Evolutionary conservation across 2,797 vertebrate genomes (phyloP).

Genomic region (Borostomias antarcticus): DNA sequence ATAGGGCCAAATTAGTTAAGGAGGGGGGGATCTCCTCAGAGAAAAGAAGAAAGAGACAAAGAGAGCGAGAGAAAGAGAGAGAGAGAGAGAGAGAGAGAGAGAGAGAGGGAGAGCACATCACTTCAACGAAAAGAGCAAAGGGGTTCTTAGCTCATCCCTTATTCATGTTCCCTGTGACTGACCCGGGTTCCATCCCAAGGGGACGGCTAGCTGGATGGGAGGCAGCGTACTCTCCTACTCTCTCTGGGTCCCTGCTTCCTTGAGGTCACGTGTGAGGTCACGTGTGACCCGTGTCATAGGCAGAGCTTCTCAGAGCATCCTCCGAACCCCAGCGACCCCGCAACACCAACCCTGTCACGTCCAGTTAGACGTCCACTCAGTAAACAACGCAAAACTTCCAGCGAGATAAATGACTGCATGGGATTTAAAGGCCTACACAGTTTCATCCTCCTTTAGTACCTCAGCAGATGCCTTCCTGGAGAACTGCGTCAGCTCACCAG

Average conservation of each 20-base stretch:
- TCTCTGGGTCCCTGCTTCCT: neutral
- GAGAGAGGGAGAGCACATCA: conserved; percentile 32
- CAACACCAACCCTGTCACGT: conserved; percentile 14
- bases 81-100: neutral
- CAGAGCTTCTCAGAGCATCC: conserved; percentile 27
- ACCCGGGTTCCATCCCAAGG: conserved; percentile 51
- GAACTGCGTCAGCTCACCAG: conserved; percentile 18
- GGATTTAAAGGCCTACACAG: conserved; percentile 20
- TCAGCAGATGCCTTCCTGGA: conserved; percentile 23
- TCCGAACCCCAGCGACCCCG: conserved; percentile 37
- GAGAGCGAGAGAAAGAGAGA: neutral
- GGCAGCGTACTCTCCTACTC: conserved; percentile 29
- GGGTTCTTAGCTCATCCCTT: conserved; percentile 61
- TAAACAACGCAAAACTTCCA: conserved; percentile 40
- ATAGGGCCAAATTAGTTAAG: neutral
- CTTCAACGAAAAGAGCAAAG: conserved; percentile 49
- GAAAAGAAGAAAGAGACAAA: neutral
- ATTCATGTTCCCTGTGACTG: conserved; percentile 62
- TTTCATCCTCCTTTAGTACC: conserved; percentile 42
- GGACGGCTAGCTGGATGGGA: conserved; percentile 49
- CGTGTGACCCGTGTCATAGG: conserved; percentile 27
- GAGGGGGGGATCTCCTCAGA: neutral
- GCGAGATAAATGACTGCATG: conserved; percentile 45
- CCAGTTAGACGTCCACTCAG: conserved; percentile 32
- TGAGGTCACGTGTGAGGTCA: conserved; percentile 15